Evolutionary conservation across 2,113 vertebrate species (phyloP).

Genomic region (Corythornis madagascariensis): DNA sequence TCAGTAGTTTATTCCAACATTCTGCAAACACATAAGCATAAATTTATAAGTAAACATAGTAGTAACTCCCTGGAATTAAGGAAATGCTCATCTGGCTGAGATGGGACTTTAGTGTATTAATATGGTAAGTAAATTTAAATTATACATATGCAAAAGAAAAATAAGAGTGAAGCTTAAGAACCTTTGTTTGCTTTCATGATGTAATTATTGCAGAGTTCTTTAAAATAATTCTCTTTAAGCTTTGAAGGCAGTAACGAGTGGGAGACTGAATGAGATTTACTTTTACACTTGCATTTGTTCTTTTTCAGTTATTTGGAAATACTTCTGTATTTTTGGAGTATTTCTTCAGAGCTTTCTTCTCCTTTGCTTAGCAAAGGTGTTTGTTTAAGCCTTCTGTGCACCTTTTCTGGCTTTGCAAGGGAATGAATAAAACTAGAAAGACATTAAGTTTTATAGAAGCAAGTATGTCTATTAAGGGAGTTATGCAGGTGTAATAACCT

Average conservation of each 20-base stretch:
- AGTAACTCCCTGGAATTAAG: background rate
- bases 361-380: background rate
- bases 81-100: background rate
- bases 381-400: background rate
- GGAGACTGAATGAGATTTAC: background rate
- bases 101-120: background rate
- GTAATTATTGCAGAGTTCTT: background rate
- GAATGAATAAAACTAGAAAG: background rate
- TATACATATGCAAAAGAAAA: background rate
- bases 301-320: background rate
- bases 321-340: background rate
- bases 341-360: background rate
- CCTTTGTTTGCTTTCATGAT: background rate
- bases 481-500: background rate
- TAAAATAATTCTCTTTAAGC: background rate
- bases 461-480: background rate
- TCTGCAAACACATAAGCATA: background rate
- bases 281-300: background rate
- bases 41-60: background rate
- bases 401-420: background rate
- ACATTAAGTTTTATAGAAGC: background rate
- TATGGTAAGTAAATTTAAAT: background rate
- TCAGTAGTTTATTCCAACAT: background rate
- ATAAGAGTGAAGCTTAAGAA: background rate
- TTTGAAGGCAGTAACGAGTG: background rate